Evolutionary conservation across 2,888 invertebrate species (phyloP).

Genomic region (Fabriciana adippe): DNA sequence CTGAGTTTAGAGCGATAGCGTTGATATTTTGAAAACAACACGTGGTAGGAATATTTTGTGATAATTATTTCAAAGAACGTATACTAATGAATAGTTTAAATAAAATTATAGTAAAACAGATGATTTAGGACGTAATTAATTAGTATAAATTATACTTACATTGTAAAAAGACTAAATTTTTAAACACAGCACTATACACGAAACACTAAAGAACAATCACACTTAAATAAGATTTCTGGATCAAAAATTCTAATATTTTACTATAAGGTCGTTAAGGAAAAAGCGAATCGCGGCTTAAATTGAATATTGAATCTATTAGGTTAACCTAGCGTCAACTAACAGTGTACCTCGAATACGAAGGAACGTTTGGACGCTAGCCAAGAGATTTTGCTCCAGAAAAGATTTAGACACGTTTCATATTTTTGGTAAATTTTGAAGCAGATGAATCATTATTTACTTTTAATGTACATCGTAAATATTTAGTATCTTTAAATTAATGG

Average conservation of each 20-base stretch:
- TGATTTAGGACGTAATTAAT: neutral
- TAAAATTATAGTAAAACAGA: neutral
- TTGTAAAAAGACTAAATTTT: neutral
- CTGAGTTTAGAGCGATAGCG: slow-evolving; percentile 19
- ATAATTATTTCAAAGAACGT: no score
- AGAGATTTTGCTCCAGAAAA: slow-evolving; percentile 41
- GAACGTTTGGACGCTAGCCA: slow-evolving; percentile 55
- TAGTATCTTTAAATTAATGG: neutral
- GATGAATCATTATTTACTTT: slow-evolving; percentile 8
- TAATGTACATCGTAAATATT: neutral
- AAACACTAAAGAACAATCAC: neutral
- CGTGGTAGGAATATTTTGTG: neutral
- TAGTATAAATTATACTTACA: neutral
- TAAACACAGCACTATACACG: neutral
- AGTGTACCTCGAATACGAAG: slow-evolving; percentile 55
- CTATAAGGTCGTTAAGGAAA: slow-evolving; percentile 19
- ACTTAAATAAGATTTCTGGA: neutral
- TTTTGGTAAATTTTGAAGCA: slow-evolving; percentile 7
- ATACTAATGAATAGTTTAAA: neutral
- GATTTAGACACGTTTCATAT: slow-evolving; percentile 39
- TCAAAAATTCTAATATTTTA: neutral
- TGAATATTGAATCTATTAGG: slow-evolving; percentile 57
- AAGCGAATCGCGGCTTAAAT: slow-evolving; percentile 36
- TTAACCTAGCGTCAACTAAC: slow-evolving; percentile 64
- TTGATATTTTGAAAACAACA: slow-evolving; percentile 3